Base-by-base conservation (phyloP, 1,140 invertebrate species). In the Zaprionus nigranus region DNA sequence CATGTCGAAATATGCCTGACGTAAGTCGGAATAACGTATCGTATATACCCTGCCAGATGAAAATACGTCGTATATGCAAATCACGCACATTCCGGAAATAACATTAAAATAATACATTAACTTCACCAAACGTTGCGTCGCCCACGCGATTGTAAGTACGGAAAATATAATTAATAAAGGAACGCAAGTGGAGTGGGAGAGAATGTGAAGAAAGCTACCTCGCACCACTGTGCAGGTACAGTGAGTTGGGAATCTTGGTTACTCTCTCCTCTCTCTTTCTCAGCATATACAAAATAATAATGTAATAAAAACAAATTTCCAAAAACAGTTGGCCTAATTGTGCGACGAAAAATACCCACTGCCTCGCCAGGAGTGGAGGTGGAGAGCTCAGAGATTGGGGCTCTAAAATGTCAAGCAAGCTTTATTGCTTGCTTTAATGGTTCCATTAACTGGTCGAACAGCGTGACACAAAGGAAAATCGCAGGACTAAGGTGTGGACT, bases 41-140 rank as follows among this genome's bases (percentile, higher is more conserved):
- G 28, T 6, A 24, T 54, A 54, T 38, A 61, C 64, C 34, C 34
- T 43, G 54, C 66, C 53, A 12, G 28, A 9, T 38, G 51, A 66
- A 64, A 49, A 46, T 68, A 34, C 66, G 61, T 77, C 59, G 67
- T 71, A 34, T 57, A 66, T 65, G 54, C 57, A 83, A 88, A 88
- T 88, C 84, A 87, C 84, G 84, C 84, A 88, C 66, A 66, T 68
- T 73, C 78, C 81, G 84, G 84, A 87, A 69, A 78, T 75, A 76
- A 76, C 60, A 84, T 87, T 87, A 84, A 87, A 87, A 88, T 88
- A 87, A 87, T 88, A 87, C 84, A 87, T 88, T 87, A 88, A 84
- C 74, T 84, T 80, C 24, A 75, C 66, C 81, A 88, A 87, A 87
- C 83, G 83, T 69, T 84, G 81, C 66, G 70, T 66, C 77, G 80